Conservation (phyloP, 2,888 invertebrate species). For the Callyntrura sp. region DNA sequence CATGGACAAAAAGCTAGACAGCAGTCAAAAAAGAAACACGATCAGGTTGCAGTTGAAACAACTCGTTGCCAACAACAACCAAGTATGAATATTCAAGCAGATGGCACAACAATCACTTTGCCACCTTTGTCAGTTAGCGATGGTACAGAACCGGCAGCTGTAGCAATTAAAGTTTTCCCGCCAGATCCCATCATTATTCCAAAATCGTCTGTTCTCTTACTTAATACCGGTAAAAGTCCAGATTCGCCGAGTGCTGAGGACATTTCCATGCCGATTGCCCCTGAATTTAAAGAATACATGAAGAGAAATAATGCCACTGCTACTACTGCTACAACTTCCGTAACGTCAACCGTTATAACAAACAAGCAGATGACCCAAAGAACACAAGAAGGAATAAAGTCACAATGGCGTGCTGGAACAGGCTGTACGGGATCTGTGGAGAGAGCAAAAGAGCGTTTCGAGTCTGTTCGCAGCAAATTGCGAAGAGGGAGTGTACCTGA, state of each 20-base stretch:
- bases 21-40: constrained; percentile 50
- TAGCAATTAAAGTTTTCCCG: constrained; percentile 77
- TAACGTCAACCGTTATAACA: constrained; percentile 15
- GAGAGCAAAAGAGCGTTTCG: constrained; percentile 79
- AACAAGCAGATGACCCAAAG: constrained; percentile 47
- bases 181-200: constrained; percentile 76
- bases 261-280: background rate
- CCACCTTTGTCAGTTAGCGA: background rate
- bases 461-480: constrained; percentile 74
- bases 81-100: constrained; percentile 5
- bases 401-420: constrained; percentile 76
- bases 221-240: constrained; percentile 54
- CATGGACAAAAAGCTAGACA: constrained; percentile 42
- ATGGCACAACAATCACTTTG: background rate
- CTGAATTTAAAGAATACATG: constrained; percentile 43
- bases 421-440: constrained; percentile 82
- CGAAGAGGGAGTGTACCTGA: constrained; percentile 81
- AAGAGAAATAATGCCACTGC: constrained; percentile 26
- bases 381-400: constrained; percentile 58
- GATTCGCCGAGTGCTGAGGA: constrained; percentile 31
- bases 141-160: constrained; percentile 72
- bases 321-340: background rate
- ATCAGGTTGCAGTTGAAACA: constrained; percentile 27
- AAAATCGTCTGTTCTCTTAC: constrained; percentile 67
- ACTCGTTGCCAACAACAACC: constrained; percentile 26